Conservation (phyloP, 2,113 vertebrate species). For the Capra hircus region DNA sequence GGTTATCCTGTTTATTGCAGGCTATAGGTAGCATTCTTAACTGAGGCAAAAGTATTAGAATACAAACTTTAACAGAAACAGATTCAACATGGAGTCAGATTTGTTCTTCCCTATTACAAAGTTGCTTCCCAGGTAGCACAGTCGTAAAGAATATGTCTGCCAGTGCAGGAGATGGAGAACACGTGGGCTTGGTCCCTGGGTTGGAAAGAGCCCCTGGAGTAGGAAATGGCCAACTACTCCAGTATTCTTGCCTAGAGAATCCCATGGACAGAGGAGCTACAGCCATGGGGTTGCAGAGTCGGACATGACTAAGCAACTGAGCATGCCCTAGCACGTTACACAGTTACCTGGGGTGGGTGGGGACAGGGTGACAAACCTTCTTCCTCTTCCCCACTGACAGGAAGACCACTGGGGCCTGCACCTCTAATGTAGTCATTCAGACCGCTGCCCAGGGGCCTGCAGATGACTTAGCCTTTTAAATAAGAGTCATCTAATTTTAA, state of each 20-base stretch:
- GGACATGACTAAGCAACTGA: not conserved
- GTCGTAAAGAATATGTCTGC: not conserved
- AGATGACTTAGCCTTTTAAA: not conserved
- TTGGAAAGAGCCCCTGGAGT: not conserved
- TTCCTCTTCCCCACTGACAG: not conserved
- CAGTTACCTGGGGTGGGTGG: not conserved
- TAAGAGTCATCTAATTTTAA: not conserved
- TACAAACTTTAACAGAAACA: not conserved
- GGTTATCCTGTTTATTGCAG: not conserved
- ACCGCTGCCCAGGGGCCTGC: not conserved
- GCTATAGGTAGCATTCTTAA: not conserved
- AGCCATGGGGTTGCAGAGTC: not conserved
- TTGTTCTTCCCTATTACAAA: not conserved
- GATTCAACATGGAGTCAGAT: not conserved
- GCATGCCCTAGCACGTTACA: fast-evolving
- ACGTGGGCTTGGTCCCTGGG: not conserved
- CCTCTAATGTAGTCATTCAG: not conserved
- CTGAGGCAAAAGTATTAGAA: not conserved
- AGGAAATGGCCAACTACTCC: not conserved
- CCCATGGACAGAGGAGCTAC: not conserved
- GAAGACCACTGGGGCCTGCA: fast-evolving
- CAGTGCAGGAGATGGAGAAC: not conserved
- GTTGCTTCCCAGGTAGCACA: not conserved
- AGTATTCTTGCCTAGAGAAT: not conserved
- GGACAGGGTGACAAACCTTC: too few species aligned